Conservation (phyloP, 2,113 vertebrate species). For the Tangachromis dhanisi region DNA sequence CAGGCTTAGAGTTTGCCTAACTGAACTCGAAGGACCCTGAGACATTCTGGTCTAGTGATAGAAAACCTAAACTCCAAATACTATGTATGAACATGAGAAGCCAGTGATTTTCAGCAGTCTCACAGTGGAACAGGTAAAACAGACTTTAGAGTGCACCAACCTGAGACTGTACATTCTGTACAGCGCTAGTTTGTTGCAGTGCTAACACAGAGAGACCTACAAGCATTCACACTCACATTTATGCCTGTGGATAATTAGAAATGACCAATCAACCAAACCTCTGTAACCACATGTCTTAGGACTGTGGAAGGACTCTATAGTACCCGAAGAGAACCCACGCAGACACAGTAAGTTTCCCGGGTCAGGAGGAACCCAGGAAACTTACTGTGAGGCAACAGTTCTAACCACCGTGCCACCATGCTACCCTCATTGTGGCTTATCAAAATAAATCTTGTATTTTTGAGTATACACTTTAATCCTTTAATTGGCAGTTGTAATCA, state of each 20-base stretch:
- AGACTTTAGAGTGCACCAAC: background rate
- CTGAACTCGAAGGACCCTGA: background rate
- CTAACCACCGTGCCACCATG: background rate
- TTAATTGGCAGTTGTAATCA: background rate
- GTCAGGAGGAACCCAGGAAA: background rate
- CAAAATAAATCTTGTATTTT: background rate
- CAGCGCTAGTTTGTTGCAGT: background rate
- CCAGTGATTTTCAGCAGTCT: background rate
- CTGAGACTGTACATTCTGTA: background rate
- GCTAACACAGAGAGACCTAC: background rate
- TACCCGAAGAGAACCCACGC: background rate
- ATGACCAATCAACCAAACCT: background rate
- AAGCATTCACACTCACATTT: background rate
- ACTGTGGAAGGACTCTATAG: background rate
- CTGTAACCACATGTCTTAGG: background rate
- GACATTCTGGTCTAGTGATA: background rate
- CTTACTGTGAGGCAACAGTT: background rate
- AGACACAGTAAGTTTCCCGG: background rate
- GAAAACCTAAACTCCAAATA: background rate
- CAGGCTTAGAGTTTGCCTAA: background rate
- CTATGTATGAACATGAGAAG: background rate
- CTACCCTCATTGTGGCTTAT: background rate
- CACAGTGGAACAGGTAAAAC: background rate
- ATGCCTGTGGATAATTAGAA: background rate
- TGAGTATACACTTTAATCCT: background rate